Evolutionary conservation across 64 coral and sea anemone genomes (phyloP), one percentile per base, ranked within the genome.

Genomic region (Montipora capricornis): DNA sequence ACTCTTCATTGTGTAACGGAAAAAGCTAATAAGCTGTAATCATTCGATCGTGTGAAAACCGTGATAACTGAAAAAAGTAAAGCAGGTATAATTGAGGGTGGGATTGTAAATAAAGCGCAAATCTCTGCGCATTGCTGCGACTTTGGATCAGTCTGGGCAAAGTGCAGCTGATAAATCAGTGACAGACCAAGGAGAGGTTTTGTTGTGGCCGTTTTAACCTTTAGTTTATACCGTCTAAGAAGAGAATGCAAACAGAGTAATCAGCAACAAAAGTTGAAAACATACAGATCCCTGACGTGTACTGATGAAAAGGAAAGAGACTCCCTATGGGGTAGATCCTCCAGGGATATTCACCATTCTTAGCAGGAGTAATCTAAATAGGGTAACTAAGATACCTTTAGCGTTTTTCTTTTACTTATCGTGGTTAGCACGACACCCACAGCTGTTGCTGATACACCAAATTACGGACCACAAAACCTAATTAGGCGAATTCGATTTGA

Each of bases 161-260:
- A 64, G 61, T 13, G 29, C 45, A 68, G 60, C 15, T 19, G 8
- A 71, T 20, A 71, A 49, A 68, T 51, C 12, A 49, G 49, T 71
- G 17, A 50, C n/a, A 47, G 19, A 85, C 48, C 15, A 29, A 15
- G 44, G 15, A 47, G 47, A 47, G 82, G 49, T 85, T 85, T 85
- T 71, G 47, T 71, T 47, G 15, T 81, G 17, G 20, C n/a, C 3
- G 48, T 61, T 20, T 13, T 71, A 61, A 61, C 20, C 51, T 81
- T 60, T 81, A 81, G 59, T 81, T 81, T 60, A 81, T 24, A 61
- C 53, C 79, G 48, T 51, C 79, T 81, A 20, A 61, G 53, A 81
- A 81, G 55, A 81, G 51, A 19, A 29, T 15, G 47, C 44, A 49
- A 81, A 29, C 50, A 60, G 24, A 12, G 4, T 81, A 61, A 29